phyloP scores from a whole-genome alignment of 2,888 invertebrate species.

The Branchellion lobata region DNA sequence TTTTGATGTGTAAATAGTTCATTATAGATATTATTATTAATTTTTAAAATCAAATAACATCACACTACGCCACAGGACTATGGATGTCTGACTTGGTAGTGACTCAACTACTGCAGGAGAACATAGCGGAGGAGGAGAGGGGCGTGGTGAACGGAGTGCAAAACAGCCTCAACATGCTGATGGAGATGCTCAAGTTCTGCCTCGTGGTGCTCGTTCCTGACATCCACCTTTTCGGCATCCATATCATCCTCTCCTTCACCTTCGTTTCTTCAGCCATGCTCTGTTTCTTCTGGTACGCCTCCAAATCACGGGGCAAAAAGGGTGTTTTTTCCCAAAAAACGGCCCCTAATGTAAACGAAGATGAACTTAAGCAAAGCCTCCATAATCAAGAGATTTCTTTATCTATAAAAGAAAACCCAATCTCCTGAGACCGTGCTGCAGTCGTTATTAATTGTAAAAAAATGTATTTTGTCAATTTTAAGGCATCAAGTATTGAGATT shows the following conservation, averaged over 20 bases:
- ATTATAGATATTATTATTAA: too few species aligned
- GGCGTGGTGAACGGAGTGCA: constrained; percentile 66
- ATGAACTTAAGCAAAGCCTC: too few species aligned
- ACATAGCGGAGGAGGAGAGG: constrained; percentile 62
- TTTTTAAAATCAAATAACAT: too few species aligned
- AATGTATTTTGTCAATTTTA: too few species aligned
- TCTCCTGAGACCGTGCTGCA: too few species aligned
- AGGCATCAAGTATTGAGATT: too few species aligned
- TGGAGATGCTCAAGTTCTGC: constrained; percentile 65
- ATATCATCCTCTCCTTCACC: constrained; percentile 63
- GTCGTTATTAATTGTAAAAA: too few species aligned
- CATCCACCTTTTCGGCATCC: constrained; percentile 63
- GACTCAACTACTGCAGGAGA: constrained; percentile 65
- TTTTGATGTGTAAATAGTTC: too few species aligned
- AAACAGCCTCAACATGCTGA: constrained; percentile 64
- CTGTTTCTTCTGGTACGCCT: constrained; percentile 56
- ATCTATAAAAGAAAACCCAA: too few species aligned
- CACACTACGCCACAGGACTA: constrained; percentile 64
- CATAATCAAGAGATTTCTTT: too few species aligned
- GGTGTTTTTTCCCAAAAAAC: too few species aligned
- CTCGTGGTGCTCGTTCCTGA: constrained; percentile 63
- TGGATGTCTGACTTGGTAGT: constrained; percentile 66
- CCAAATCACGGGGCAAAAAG: constrained; percentile 39
- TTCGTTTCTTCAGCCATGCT: constrained; percentile 57
- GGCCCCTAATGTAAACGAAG: too few species aligned